Evolutionary conservation across 1,140 invertebrate genomes (phyloP).

Genomic region (Bombyx mandarina): DNA sequence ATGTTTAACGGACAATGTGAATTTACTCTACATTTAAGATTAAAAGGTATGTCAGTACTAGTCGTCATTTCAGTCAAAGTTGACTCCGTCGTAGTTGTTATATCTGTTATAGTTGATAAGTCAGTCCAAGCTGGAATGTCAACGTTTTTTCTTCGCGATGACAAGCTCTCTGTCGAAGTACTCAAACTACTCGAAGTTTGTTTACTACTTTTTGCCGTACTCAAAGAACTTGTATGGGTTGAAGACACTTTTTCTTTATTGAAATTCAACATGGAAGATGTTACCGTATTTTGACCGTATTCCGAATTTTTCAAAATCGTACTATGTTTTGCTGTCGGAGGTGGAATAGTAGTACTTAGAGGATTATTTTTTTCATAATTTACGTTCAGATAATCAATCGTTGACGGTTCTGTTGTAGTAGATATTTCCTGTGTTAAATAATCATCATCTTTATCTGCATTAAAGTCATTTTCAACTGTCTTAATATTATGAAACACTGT

Average conservation of each 20-base stretch:
- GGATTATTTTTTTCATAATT: no score
- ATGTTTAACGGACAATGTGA: slow-evolving; percentile 77
- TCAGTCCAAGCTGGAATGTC: slow-evolving; percentile 64
- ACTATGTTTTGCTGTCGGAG: no score
- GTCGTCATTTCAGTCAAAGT: slow-evolving; percentile 37
- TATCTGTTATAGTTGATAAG: slow-evolving; percentile 40
- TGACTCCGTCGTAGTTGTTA: slow-evolving; percentile 36
- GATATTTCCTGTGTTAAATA: no score
- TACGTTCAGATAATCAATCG: no score
- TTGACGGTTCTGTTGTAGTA: no score
- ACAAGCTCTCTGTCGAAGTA: slow-evolving; percentile 48
- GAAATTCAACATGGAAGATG: background rate
- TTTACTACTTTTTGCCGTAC: slow-evolving; percentile 6
- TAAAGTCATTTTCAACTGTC: no score
- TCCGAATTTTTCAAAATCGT: background rate
- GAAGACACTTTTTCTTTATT: background rate
- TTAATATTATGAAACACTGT: no score
- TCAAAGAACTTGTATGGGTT: background rate
- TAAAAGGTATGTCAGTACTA: slow-evolving; percentile 49
- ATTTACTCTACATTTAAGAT: slow-evolving; percentile 73
- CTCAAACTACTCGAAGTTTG: slow-evolving; percentile 30
- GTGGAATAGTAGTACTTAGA: no score
- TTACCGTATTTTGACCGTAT: background rate
- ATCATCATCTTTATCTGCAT: no score
- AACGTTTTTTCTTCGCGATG: slow-evolving; percentile 52